Conservation (phyloP, 2,797 vertebrate species). For the Danio jaintianensis region DNA sequence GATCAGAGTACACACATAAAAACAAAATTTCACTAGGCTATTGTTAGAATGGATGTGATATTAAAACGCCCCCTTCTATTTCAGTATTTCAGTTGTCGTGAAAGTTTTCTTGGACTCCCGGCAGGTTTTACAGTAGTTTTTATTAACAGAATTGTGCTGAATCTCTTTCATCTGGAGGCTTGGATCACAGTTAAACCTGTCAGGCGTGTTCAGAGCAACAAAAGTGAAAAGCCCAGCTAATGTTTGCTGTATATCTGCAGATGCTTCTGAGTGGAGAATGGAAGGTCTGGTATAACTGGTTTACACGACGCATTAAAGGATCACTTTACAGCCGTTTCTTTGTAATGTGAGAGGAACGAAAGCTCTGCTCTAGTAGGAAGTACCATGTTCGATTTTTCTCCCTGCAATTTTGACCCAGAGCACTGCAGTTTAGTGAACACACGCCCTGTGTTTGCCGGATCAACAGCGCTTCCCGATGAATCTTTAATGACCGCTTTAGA, state of each 20-base stretch:
- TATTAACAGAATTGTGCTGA: slow-evolving; percentile 6
- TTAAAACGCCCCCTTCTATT: not conserved
- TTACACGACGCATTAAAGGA: slow-evolving; percentile 82
- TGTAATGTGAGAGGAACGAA: slow-evolving; percentile 88
- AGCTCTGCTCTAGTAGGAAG: slow-evolving; percentile 85
- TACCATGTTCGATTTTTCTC: slow-evolving; percentile 70
- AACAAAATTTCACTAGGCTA: not conserved
- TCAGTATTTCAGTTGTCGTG: not conserved
- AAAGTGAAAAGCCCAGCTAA: slow-evolving; percentile 62
- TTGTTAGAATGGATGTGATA: not conserved
- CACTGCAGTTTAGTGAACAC: slow-evolving; percentile 74
- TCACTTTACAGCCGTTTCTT: slow-evolving; percentile 89
- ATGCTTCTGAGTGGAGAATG: slow-evolving; percentile 71
- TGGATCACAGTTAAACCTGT: not conserved
- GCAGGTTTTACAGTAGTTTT: not conserved
- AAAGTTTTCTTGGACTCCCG: not conserved
- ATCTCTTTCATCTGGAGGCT: slow-evolving; percentile 11
- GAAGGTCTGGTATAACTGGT: slow-evolving; percentile 79
- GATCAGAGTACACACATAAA: no score
- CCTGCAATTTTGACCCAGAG: slow-evolving; percentile 74
- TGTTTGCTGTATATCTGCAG: slow-evolving; percentile 68
- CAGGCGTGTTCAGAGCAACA: slow-evolving; percentile 44
- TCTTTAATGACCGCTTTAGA: slow-evolving; percentile 96
- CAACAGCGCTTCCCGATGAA: slow-evolving; percentile 90
- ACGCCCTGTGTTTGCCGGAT: slow-evolving; percentile 80